Base-by-base conservation (phyloP, 1,140 invertebrate genomes). In the Diorhabda elongata region DNA sequence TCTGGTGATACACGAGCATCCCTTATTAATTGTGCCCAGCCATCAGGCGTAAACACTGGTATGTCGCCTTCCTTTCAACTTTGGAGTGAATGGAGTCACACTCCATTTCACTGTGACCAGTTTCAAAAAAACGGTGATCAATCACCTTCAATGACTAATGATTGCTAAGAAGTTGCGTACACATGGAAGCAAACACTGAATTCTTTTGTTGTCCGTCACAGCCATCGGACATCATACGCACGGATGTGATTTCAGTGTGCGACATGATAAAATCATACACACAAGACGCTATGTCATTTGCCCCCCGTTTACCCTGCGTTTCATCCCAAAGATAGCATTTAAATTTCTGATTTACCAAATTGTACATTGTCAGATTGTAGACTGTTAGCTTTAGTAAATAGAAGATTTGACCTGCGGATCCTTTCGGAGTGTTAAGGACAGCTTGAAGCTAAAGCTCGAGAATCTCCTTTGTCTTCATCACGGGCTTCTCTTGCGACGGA, bases 291-390 rank as follows among this genome's bases (percentile, higher is more conserved):
- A 83, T 84, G 74, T 82, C 80, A 61, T 79, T 81, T n/a, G 80
- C 75, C 3, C 70, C 67, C 42, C 64, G 61, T 67, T 72, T 72
- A 47, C 71, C 68, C 44, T 72, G 59, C 2, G 68, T 69, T 60
- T 72, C 68, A 64, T 69, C 68, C 71, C 71, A 69, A 5, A 58
- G 8, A 47, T 66, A 72, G 44, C 68, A 72, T 9, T 43, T 61
- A 9, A 72, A 61, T 59, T 69, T 47, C 44, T 67, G 58, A 26
- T 42, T 69, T 26, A 5, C 67, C 52, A 69, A 66, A 64, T 69
- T 67, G 44, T 66, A 81, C 45, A 81, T 68, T 3, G 83, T 85
- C 11, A 83, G 82, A 75, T 84, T 84, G 61, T 81, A 82, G n/a
- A 80, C 73, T 52, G 77, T 74, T 45, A 85, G 61, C 69, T 84